A percentile compares a stretch with the other conserved stretches of the same genome.
phyloP scores from a whole-genome alignment of 1,140 invertebrate genomes.

The Danaus melanippus region DNA sequence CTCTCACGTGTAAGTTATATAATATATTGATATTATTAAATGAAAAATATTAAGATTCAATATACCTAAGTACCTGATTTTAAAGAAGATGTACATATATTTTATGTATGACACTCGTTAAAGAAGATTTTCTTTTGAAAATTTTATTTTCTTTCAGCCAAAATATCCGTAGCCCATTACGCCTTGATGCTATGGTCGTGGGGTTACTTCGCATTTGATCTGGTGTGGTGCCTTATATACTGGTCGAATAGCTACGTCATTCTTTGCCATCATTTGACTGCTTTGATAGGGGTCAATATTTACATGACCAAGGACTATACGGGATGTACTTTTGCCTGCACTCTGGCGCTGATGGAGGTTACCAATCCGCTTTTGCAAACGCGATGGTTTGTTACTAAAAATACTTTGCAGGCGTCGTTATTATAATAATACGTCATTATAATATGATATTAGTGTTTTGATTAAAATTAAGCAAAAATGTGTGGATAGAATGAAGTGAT shows the following conservation, averaged over 20 bases:
- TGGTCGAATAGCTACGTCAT: constrained; percentile 68
- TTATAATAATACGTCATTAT: too few species aligned
- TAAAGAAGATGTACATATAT: too few species aligned
- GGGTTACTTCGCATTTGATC: constrained; percentile 74
- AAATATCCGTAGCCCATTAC: constrained; percentile 35
- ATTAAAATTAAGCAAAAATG: too few species aligned
- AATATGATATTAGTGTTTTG: too few species aligned
- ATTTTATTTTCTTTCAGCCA: constrained; percentile 29
- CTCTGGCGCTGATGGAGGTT: constrained; percentile 70
- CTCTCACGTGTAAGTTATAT: constrained; percentile 37
- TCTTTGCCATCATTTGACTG: constrained; percentile 70
- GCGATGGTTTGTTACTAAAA: constrained; percentile 56
- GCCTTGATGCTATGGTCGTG: constrained; percentile 62
- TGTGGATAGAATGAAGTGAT: too few species aligned
- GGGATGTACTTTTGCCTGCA: constrained; percentile 70
- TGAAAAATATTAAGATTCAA: background rate
- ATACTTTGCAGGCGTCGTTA: too few species aligned
- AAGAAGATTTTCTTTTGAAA: too few species aligned
- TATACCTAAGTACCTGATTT: too few species aligned
- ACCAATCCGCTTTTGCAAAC: constrained; percentile 75
- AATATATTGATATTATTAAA: background rate
- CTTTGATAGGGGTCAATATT: constrained; percentile 59
- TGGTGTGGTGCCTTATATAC: constrained; percentile 72
- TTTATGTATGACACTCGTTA: too few species aligned
- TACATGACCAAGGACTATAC: constrained; percentile 65